phyloP scores from a whole-genome alignment of 1,140 invertebrate species.

The Amphibalanus amphitrite region DNA sequence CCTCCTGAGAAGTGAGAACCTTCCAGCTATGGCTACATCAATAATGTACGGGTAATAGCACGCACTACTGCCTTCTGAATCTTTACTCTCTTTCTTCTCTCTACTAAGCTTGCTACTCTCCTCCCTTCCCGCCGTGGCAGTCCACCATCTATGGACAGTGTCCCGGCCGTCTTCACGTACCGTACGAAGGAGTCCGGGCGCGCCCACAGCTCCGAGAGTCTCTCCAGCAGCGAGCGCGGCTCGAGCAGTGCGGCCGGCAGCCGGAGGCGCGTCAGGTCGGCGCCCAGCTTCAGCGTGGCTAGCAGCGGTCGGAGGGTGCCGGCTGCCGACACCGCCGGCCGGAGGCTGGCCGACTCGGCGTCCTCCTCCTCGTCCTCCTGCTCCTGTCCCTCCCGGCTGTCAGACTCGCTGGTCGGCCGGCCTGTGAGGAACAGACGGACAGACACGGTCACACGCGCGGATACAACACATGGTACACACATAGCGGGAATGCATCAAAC shows the following conservation, averaged over 20 bases:
- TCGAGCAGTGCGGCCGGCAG: conserved; percentile 80
- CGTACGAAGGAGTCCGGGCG: conserved; percentile 90
- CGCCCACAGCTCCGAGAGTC: conserved; percentile 97
- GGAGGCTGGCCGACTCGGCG: conserved; percentile 23
- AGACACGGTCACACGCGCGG: conserved; percentile 2
- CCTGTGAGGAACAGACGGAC: conserved; percentile 8
- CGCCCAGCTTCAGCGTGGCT: conserved; percentile 59
- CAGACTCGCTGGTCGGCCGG: conserved; percentile 18
- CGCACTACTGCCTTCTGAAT: too few relatives aligned
- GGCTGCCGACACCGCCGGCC: conserved; percentile 22
- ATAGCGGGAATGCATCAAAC: too few relatives aligned
- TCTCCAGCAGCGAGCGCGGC: conserved; percentile 82
- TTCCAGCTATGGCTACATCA: too few relatives aligned
- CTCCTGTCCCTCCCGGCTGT: conserved; percentile 24
- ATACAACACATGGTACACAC: not conserved
- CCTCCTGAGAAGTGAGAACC: too few relatives aligned
- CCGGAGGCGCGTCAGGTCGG: conserved; percentile 94
- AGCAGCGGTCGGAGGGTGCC: conserved; percentile 20
- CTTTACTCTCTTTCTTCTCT: too few relatives aligned
- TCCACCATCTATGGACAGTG: too few relatives aligned
- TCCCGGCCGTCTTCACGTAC: conserved; percentile 3
- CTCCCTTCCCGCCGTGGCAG: too few relatives aligned
- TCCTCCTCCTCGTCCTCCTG: not conserved
- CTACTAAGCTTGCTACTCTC: too few relatives aligned
- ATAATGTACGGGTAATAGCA: too few relatives aligned